Base-by-base conservation (phyloP, 37 sponge, comb jelly and placozoan genomes). In the Hexactinellida sp. region DNA sequence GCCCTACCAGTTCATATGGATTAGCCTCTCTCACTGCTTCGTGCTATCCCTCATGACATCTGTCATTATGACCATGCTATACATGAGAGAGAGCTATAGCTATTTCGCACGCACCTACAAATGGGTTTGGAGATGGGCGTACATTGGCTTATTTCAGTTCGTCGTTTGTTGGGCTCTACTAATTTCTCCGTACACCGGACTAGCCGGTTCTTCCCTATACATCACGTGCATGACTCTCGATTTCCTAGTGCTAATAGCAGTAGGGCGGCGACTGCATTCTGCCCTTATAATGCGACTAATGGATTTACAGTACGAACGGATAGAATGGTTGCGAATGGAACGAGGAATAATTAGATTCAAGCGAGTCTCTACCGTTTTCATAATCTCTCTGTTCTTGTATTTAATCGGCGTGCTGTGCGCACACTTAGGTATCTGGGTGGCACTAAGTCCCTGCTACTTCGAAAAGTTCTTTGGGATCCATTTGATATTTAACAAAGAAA, bases 31-130 rank as follows among this genome's bases (percentile, higher is more conserved):
- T 3, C 76, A 63, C 13, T 63, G 76, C 13, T 28, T 63, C 25
- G 76, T 63, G 76, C 76, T 63, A 23, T 63, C 76, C 76, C 76
- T 63, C 34, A 63, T 63, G 76, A 63, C 76, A 63, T 21, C 76
- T 63, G 1, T 63, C 21, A 63, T 63, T n/a, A 63, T 63, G 76
- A 63, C 76, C 13, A 63, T 63, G 5, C 34, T 63, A 28, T 63
- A 5, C 30, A 25, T 63, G 5, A 10, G 76, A 63, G 76, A 63
- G 76, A 63, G 76, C 30, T 63, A 63, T 63, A 63, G 76, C 34
- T 63, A 63, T 63, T 63, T 63, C 13, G 32, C 21, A 7, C 76
- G 28, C 21, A 7, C 5, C 28, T 63, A 32, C 30, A n/a, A 63
- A 25, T 63, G 76, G 76, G 76, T 63, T 32, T 63, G 76, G 76